Evolutionary conservation across 2,888 invertebrate species (phyloP).

Genomic region (Phyllotreta striolata): DNA sequence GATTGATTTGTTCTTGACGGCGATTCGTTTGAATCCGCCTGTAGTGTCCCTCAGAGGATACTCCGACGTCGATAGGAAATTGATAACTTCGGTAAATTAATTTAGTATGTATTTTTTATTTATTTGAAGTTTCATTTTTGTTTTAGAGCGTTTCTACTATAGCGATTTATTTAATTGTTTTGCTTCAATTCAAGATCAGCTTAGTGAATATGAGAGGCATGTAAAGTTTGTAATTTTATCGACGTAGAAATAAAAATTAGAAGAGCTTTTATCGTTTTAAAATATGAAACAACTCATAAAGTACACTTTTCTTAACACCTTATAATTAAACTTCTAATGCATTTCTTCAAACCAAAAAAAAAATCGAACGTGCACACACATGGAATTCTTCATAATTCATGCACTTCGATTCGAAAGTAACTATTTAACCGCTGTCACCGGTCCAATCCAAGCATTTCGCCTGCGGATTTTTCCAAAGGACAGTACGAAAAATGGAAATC

Average conservation of each 20-base stretch:
- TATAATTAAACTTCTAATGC: too few species aligned
- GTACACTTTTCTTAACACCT: too few species aligned
- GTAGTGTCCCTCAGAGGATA: constrained; percentile 74
- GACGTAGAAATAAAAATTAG: constrained; percentile 9
- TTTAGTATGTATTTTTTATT: neutral
- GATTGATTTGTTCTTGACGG: constrained; percentile 74
- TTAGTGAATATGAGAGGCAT: constrained; percentile 48
- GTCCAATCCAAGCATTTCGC: too few species aligned
- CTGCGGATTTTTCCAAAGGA: too few species aligned
- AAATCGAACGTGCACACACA: too few species aligned
- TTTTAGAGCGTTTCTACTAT: constrained; percentile 71
- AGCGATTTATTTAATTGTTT: constrained; percentile 71
- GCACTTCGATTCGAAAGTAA: too few species aligned
- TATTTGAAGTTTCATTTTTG: constrained; percentile 1
- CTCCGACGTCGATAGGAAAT: constrained; percentile 70
- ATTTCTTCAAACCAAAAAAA: too few species aligned
- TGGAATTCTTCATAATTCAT: too few species aligned
- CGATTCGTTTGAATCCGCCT: constrained; percentile 75
- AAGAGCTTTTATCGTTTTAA: constrained; percentile 1
- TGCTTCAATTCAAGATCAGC: constrained; percentile 72
- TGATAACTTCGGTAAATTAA: constrained; percentile 68
- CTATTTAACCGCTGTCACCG: too few species aligned
- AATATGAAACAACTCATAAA: too few species aligned
- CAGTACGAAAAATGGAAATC: too few species aligned
- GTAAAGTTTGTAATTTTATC: neutral